Percentiles rank a stretch among this genome's conserved stretches.
These are phyloP conservation scores for Polyploca ridens DNA, from an alignment of 2,888 invertebrate species.

Conservation along the genomic window DNA sequence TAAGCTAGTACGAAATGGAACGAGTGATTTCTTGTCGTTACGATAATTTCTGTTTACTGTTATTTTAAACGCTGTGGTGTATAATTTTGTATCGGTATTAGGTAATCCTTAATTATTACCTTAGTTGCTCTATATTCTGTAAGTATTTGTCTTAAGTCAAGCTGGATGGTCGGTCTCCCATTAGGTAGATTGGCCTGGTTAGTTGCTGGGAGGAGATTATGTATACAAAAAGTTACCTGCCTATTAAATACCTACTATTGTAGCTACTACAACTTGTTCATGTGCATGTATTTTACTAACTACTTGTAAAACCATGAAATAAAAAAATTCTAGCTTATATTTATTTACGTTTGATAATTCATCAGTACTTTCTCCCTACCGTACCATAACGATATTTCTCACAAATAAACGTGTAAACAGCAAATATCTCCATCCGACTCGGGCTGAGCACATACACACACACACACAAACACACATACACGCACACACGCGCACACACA, in stretches of 20 bases:
- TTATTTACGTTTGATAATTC: no score
- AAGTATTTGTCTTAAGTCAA: no score
- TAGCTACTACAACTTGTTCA: no score
- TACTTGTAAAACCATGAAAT: no score
- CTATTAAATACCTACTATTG: no score
- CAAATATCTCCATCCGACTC: conserved; percentile 57
- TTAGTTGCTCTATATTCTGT: not conserved
- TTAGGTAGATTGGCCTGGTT: no score
- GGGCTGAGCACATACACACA: conserved; percentile 36
- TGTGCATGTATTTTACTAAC: no score
- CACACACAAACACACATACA: conserved; percentile 22
- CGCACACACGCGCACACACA: conserved; percentile 26
- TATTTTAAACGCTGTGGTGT: not conserved
- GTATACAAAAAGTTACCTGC: no score
- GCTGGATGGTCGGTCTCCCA: no score
- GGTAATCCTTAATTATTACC: not conserved
- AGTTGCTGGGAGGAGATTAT: no score
- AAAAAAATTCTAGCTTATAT: no score
- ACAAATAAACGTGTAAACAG: conserved; percentile 66
- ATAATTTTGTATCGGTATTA: conserved; percentile 1
- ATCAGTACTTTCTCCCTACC: conserved; percentile 43
- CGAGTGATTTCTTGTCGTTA: not conserved
- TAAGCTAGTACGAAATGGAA: not conserved
- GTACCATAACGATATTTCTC: conserved; percentile 42
- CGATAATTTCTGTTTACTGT: not conserved